Evolutionary conservation across 2,797 vertebrate species (phyloP), one percentile per base, ranked within the genome.

Genomic region (Myotis findleyi): DNA sequence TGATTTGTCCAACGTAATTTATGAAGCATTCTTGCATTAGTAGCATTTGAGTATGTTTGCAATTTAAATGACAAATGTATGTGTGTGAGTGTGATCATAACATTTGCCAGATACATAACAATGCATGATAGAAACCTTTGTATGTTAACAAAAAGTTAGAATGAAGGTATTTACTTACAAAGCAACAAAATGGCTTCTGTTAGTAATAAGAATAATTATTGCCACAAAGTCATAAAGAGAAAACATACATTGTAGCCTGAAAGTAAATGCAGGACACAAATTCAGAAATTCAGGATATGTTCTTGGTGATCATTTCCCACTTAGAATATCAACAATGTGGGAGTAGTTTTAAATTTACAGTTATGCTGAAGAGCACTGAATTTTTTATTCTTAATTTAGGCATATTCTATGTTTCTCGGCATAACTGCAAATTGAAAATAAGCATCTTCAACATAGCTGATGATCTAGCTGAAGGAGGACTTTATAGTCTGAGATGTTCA

Each of bases 351-450:
- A 97, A 97, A 97, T 97, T 97, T 97, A 98, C 89, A 97, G 97
- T 96, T 97, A 71, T 66, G 69, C 72, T 3, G 90, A 97, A 95
- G 97, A 97, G 94, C 87, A 47, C 0, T 47, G 94, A 94, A 93
- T 83, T 96, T 87, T 96, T 87, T 10, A 96, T 79, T 95, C 97
- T 97, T 97, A 94, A 98, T 98, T 98, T 87, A 98, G 97, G 87
- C 94, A 96, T 98, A 97, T 94, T 97, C 97, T 98, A 96, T 97
- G 97, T 97, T 98, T 95, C 97, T 98, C 55, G 7, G 96, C 96
- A 98, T 95, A 98, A 98, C 96, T 98, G 98, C 97, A 98, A 98
- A 98, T 98, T 98, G 98, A 98, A 98, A 98, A 98, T 97, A 98
- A 98, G 98, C 97, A 89, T 97, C 97, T 93, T 85, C 87, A 76